Evolutionary conservation across 2,888 invertebrate species (phyloP), one percentile per base, ranked within the genome.

Genomic region (Busseola fusca): DNA sequence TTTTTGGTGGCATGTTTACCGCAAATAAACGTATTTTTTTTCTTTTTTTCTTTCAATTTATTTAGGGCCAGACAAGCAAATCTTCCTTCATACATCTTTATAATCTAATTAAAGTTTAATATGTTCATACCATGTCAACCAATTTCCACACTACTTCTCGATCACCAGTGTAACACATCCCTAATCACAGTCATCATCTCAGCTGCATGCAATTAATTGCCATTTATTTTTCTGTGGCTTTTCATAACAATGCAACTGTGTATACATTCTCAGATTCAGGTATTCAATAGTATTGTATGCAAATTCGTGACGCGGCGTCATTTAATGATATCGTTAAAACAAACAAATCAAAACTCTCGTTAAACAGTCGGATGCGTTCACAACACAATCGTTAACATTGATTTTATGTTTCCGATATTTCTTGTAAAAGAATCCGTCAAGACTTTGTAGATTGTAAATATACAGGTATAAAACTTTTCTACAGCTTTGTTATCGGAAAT

Each of bases 391-490:
- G 81, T 76, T 76, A 81, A 81, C 50, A 63, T 40, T 40, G 21
- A 64, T 76, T 78, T 78, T 66, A 81, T 69, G 42, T 62, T 52
- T 56, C 56, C 40, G 25, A 76, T 76, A 60, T 57, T 76, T 42
- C 48, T 25, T 64, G 12, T 18, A 57, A 30, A 16, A 65, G 56
- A 34, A 76, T 52, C 9, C 12, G 7, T 27, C 9, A 12, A 34
- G 14, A 81, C 71, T 62, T 81, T 77, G 78, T 77, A 64, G 27
- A 62, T 65, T 67, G 67, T 42, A 62, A 58, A 69, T 68, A 66
- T 66, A 25, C 3, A 25, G 9, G 5, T 34, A 40, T 80, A 80
- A 69, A 69, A 64, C 42, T 37, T 50, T 65, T 30, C n/a, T 58
- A 27, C 21, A 56, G 42, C 60, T 42, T 63, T 56, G 52, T 50